A percentile compares a stretch with the other conserved stretches of the same genome.
Evolutionary conservation across 1,140 invertebrate genomes (phyloP).

Genomic region (Calliphora vicina): DNA sequence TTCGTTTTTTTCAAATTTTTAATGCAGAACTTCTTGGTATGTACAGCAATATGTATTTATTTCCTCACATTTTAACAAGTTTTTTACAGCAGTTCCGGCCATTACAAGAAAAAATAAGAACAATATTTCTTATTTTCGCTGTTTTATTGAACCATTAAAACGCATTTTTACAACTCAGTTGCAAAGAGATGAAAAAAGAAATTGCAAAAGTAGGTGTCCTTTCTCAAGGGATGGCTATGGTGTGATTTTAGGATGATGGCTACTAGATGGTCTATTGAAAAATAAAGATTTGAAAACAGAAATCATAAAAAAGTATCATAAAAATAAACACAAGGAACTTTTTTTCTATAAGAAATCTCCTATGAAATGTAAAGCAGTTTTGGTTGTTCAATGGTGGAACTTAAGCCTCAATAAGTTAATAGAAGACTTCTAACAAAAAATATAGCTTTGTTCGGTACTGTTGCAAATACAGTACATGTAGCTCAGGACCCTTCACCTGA

Average conservation of each 20-base stretch:
- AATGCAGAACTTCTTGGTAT: constrained; percentile 54
- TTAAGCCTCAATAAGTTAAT: no score
- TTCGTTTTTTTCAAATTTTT: constrained; percentile 40
- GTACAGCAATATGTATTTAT: not conserved
- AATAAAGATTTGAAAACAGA: constrained; percentile 62
- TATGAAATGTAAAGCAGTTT: no score
- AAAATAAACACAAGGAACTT: no score
- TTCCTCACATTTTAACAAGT: not conserved
- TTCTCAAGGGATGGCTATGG: constrained; percentile 1
- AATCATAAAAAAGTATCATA: not conserved
- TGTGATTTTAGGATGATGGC: constrained; percentile 36
- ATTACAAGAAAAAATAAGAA: not conserved
- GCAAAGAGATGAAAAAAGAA: not conserved
- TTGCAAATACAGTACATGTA: no score
- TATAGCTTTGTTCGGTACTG: no score
- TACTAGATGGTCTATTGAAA: constrained; percentile 61
- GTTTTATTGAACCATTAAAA: constrained; percentile 63
- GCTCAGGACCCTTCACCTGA: no score
- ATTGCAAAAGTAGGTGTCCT: not conserved
- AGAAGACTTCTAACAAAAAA: no score
- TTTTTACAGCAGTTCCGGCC: not conserved
- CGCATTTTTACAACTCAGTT: constrained; percentile 57
- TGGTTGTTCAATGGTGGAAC: no score
- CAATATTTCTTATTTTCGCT: constrained; percentile 10
- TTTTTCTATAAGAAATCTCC: no score